These are phyloP conservation scores for Stichopus horrens DNA, from an alignment of 53 echinoderm and acorn worm genomes.

Conservation along the genomic window DNA sequence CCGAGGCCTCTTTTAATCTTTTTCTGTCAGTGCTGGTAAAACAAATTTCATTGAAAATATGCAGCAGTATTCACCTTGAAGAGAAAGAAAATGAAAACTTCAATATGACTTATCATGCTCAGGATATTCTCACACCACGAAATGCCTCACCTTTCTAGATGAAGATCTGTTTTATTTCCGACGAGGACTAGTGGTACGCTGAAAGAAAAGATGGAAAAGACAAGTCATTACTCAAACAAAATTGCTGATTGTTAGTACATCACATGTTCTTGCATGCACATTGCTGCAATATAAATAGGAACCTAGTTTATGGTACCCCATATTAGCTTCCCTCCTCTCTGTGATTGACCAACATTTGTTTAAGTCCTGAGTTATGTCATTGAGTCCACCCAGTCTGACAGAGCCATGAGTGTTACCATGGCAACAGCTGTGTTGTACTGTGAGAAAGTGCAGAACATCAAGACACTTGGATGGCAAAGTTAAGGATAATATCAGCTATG, in stretches of 20 bases:
- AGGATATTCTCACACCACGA: not conserved
- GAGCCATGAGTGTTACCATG: not conserved
- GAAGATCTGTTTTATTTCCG: conserved; percentile 97
- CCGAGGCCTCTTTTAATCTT: no score
- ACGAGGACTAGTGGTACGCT: conserved; percentile 95
- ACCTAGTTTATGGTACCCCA: not conserved
- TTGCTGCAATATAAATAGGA: no score
- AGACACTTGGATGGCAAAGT: no score
- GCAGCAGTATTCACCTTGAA: no score
- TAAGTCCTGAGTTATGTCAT: not conserved
- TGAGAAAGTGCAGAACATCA: not conserved
- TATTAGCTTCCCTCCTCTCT: not conserved
- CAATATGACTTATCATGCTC: not conserved
- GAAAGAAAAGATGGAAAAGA: conserved; percentile 41
- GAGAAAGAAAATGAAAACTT: not conserved
- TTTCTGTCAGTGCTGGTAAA: no score
- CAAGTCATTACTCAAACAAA: not conserved
- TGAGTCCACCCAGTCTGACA: not conserved
- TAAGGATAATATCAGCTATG: no score
- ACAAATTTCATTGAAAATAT: no score
- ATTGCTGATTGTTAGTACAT: not conserved
- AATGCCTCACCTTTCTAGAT: conserved; percentile 87
- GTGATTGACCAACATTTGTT: not conserved
- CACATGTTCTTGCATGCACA: no score
- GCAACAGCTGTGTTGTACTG: not conserved